Percentiles rank a stretch among this genome's conserved stretches.
Evolutionary conservation across 2,888 invertebrate genomes (phyloP).

Genomic region (Dolichopus griseipennis): DNA sequence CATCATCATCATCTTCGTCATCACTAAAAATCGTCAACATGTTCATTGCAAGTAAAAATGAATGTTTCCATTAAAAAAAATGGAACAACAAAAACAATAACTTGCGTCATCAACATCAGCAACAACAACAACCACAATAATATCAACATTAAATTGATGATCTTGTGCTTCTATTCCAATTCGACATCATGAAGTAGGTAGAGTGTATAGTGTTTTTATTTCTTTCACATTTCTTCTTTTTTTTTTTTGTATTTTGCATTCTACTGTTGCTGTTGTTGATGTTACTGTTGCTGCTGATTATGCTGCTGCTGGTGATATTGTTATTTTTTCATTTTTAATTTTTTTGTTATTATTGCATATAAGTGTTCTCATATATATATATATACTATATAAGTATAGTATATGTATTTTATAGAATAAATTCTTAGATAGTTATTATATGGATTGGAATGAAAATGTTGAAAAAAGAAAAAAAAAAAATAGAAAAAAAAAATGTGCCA

Average conservation of each 20-base stretch:
- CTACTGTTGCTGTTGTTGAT: background rate
- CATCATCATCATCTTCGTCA: background rate
- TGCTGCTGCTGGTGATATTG: background rate
- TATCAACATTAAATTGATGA: background rate
- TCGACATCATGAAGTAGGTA: background rate
- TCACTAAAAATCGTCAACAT: background rate
- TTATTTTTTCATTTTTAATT: background rate
- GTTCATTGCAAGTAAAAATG: background rate
- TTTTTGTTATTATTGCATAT: background rate
- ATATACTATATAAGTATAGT: too few relatives aligned
- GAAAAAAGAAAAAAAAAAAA: too few relatives aligned
- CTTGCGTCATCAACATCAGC: background rate
- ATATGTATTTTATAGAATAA: too few relatives aligned
- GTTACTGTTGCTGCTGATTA: background rate
- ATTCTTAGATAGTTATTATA: too few relatives aligned
- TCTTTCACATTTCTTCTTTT: background rate
- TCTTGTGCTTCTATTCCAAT: slow-evolving; percentile 1
- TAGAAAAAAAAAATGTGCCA: slow-evolving; percentile 22
- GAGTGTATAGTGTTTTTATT: too few relatives aligned
- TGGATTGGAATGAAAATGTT: background rate
- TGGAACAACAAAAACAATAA: background rate
- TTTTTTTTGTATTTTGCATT: background rate
- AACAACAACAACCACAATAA: background rate
- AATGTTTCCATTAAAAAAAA: background rate
- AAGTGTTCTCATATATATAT: too few relatives aligned